Conservation (phyloP, 2,113 vertebrate species). For the Eidolon helvum region DNA sequence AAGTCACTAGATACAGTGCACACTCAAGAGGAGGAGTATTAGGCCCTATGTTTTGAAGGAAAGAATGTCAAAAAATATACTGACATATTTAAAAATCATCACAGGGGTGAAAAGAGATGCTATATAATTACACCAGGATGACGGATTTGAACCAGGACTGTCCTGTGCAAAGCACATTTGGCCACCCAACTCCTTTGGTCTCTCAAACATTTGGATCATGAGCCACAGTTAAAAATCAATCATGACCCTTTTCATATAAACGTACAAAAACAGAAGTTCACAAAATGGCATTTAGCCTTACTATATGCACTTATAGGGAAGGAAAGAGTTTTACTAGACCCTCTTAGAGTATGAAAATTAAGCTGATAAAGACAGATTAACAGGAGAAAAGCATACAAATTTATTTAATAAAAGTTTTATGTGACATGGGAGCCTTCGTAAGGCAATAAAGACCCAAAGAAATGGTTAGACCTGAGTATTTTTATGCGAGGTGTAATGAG, state of each 20-base stretch:
- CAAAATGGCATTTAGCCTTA: not conserved
- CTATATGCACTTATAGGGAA: not conserved
- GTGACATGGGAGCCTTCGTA: not conserved
- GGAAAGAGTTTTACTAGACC: not conserved
- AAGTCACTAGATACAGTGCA: not conserved
- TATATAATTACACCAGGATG: not conserved
- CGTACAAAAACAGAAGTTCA: not conserved
- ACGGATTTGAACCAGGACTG: not conserved
- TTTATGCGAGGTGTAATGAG: not conserved
- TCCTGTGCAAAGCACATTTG: not conserved
- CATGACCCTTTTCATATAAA: not conserved
- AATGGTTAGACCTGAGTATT: not conserved
- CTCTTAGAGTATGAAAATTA: not conserved
- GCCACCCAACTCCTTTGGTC: not conserved
- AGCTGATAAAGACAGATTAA: not conserved
- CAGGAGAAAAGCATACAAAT: not conserved
- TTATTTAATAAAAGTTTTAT: not conserved
- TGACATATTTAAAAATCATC: not conserved
- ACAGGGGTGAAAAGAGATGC: not conserved
- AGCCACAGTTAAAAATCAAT: not conserved
- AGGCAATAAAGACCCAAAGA: not conserved
- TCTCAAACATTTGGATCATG: not conserved
- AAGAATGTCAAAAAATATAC: not conserved
- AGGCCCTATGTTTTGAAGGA: not conserved
- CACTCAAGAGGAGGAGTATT: not conserved